A percentile compares a stretch with the other conserved stretches of the same genome.
phyloP scores from a whole-genome alignment of 2,797 vertebrate species.

The Hoplostethus mediterraneus region DNA sequence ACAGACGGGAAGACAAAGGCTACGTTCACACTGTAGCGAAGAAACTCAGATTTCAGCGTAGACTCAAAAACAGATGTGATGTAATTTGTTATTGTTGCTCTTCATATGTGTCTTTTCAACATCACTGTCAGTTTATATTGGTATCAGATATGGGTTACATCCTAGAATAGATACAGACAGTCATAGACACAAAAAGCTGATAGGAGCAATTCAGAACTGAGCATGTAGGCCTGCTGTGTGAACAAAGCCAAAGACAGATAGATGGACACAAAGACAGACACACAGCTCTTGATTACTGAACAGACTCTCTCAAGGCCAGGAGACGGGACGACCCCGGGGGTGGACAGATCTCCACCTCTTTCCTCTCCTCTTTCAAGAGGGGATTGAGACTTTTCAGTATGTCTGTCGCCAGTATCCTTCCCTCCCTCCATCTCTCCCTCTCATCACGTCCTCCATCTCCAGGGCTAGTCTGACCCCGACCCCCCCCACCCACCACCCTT shows the following conservation, averaged over 20 bases:
- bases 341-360: constrained; percentile 27
- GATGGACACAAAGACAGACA: background rate
- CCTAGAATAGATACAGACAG: too few species aligned
- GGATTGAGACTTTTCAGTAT: constrained; percentile 46
- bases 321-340: constrained; percentile 35
- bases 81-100: too few species aligned
- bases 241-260: background rate
- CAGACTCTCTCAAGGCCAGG: constrained; percentile 9
- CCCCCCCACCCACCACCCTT: background rate
- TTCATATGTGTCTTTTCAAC: too few species aligned
- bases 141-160: too few species aligned
- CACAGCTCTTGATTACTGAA: constrained; percentile 27
- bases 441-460: background rate
- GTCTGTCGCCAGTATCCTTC: constrained; percentile 47
- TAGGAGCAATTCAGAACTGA: background rate
- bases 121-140: too few species aligned
- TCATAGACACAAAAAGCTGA: background rate
- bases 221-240: background rate
- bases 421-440: background rate
- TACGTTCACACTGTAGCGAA: background rate
- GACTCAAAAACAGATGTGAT: too few species aligned
- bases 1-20: constrained; percentile 1
- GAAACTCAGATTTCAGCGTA: background rate
- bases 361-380: constrained; percentile 40
- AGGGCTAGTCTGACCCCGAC: background rate